A percentile compares a stretch with the other conserved stretches of the same genome.
These are phyloP conservation scores for Leptoteleia sp. DNA, from an alignment of 1,140 invertebrate genomes.

Conservation along the genomic window DNA sequence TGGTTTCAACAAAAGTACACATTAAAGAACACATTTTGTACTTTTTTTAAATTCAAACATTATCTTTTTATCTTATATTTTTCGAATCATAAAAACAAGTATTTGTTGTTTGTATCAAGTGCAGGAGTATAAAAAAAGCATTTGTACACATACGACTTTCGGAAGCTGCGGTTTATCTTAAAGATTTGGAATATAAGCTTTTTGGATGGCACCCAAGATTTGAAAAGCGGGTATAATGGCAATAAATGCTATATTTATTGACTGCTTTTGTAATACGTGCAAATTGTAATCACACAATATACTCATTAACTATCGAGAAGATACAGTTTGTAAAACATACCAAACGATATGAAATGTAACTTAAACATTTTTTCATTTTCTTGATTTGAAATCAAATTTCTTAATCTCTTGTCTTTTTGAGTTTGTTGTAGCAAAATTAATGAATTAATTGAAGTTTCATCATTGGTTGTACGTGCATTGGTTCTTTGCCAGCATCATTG, in stretches of 20 bases:
- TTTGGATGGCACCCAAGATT: constrained; percentile 60
- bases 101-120: constrained; percentile 45
- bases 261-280: constrained; percentile 48
- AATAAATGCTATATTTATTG: constrained; percentile 65
- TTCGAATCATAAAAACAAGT: constrained; percentile 16
- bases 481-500: constrained; percentile 60
- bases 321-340: too few relatives aligned
- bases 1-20: too few relatives aligned
- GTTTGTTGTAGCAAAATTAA: too few relatives aligned
- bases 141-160: constrained; percentile 14
- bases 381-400: background rate
- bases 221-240: constrained; percentile 51
- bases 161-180: constrained; percentile 37
- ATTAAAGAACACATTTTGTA: too few relatives aligned
- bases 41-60: too few relatives aligned
- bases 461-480: constrained; percentile 21
- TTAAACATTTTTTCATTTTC: too few relatives aligned
- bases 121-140: constrained; percentile 34
- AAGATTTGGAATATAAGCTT: constrained; percentile 51
- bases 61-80: too few relatives aligned
- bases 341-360: too few relatives aligned
- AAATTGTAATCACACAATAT: constrained; percentile 25
- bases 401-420: background rate
- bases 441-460: constrained; percentile 18
- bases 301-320: constrained; percentile 5